These are phyloP conservation scores for Melopsittacus undulatus DNA, from an alignment of 2,797 vertebrate genomes.

Conservation along the genomic window DNA sequence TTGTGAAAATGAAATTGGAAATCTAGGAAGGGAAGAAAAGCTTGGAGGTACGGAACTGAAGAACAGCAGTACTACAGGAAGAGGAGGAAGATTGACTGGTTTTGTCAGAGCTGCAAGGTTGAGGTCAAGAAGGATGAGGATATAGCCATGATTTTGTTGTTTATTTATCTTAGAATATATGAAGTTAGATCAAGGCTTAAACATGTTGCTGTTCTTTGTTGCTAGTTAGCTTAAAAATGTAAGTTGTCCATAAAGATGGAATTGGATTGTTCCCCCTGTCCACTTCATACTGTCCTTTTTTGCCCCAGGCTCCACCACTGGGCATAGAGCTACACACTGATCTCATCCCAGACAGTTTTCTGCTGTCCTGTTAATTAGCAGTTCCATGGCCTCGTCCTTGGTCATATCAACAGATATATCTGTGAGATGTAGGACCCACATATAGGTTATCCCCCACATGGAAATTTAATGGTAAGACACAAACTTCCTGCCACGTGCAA, in stretches of 20 bases:
- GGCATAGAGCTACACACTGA: not conserved
- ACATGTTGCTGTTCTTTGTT: not conserved
- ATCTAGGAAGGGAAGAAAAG: not conserved
- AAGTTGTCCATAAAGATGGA: not conserved
- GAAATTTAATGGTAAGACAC: not conserved
- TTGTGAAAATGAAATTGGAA: not conserved
- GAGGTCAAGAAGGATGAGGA: not conserved
- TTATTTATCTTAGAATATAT: not conserved
- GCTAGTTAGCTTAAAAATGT: not conserved
- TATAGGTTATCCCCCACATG: not conserved
- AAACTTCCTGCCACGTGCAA: not conserved
- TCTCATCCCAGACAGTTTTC: not conserved
- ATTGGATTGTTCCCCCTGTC: not conserved
- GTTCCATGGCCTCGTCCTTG: not conserved
- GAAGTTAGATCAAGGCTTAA: not conserved
- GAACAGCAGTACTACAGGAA: not conserved
- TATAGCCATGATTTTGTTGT: not conserved
- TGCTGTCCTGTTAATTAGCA: not conserved
- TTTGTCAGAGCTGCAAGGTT: not conserved
- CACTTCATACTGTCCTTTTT: not conserved
- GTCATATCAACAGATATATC: not conserved
- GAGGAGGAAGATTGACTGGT: not conserved
- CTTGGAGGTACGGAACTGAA: not conserved
- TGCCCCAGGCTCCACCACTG: accelerated
- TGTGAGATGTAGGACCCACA: not conserved